Evolutionary conservation across 2,113 vertebrate species (phyloP).

Genomic region (Epinephelus cyanopodus): DNA sequence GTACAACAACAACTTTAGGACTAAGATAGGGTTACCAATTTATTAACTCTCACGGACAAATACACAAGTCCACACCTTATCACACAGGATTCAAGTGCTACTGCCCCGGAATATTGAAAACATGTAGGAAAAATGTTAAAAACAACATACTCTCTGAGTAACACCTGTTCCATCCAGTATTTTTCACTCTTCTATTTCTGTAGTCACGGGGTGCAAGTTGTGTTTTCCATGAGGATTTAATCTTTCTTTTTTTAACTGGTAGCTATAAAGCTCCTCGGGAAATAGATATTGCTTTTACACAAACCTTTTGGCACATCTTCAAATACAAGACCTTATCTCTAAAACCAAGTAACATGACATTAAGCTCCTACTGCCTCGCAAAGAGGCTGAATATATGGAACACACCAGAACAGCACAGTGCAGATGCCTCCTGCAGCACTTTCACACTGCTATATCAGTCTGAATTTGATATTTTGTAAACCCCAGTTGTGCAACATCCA

Average conservation of each 20-base stretch:
- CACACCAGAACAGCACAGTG: neutral
- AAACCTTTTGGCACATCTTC: neutral
- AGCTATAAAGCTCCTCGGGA: neutral
- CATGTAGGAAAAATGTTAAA: neutral
- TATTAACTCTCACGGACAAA: neutral
- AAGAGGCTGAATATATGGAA: neutral
- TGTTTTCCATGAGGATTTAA: too few species aligned
- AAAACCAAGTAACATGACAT: neutral
- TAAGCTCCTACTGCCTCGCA: neutral
- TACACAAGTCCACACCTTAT: neutral
- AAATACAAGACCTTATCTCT: neutral
- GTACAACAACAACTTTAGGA: neutral
- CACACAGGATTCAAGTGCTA: neutral
- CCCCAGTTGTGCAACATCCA: neutral
- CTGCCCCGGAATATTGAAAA: neutral
- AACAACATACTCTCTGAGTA: too few species aligned
- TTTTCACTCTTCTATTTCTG: too few species aligned
- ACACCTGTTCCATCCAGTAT: too few species aligned
- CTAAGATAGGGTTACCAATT: neutral
- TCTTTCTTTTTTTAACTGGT: neutral
- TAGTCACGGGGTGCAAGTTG: too few species aligned
- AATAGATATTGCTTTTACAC: neutral
- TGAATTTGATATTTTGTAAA: slow-evolving; percentile 8
- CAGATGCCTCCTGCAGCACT: accelerated
- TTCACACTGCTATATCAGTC: slow-evolving; percentile 10